Base-by-base conservation (phyloP, 1,140 invertebrate species). In the Mizuhopecten yessoensis region DNA sequence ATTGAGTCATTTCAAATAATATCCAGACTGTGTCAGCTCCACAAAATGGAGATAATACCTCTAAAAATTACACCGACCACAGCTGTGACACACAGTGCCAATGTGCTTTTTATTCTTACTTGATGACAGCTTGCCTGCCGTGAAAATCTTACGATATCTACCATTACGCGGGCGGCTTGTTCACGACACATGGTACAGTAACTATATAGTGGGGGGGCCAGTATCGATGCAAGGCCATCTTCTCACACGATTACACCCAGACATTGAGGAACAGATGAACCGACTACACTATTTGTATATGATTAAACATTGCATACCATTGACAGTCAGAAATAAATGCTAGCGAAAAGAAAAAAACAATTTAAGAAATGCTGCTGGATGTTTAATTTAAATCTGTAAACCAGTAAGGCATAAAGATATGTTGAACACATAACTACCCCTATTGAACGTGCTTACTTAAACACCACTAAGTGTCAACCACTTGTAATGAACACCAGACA, bases 281-380 rank as follows among this genome's bases (percentile, higher is more conserved):
- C 57, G 2, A 75, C 57, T 1, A 1, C 29, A 75, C 29, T 75
- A 29, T 75, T 75, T 75, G 57, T 75, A 29, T 29, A n/a, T 75
- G 57, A 75, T 75, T 75, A 75, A 75, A 75, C 57, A 29, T 75
- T 75, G 57, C 57, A 75, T 75, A n/a, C 57, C 29, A n/a, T 75
- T 75, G 2, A 75, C 57, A 75, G 57, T 75, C 57, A 0, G 57
- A 75, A 75, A 75, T 75, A 29, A 75, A 75, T 29, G 57, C 57
- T n/a, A 75, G 23, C 9, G 29, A 75, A 75, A 75, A 29, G 5
- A 5, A 49, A 10, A 29, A 17, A 75, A 75, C 57, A 75, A 75
- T 75, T 75, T 75, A n/a, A 75, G 23, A 29, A 75, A 75, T 75
- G 57, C 57, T 17, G 23, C 5, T 0, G 29, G 7, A 75, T n/a